Evolutionary conservation across 1,140 invertebrate genomes (phyloP).

Genomic region (Sarcophaga peregrina): DNA sequence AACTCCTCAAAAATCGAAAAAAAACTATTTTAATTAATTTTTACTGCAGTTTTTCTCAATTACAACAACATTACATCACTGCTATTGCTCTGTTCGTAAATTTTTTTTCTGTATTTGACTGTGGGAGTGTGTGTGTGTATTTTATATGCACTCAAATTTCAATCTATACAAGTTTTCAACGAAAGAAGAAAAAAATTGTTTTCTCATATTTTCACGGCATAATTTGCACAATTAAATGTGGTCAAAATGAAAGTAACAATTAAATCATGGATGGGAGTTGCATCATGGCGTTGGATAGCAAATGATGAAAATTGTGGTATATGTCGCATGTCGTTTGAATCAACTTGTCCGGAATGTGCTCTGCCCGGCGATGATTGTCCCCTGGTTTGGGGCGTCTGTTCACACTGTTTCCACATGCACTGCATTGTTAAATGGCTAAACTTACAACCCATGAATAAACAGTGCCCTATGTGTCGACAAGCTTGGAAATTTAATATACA

Average conservation of each 20-base stretch:
- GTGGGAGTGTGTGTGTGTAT: too few relatives aligned
- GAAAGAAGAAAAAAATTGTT: too few relatives aligned
- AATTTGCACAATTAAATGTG: not conserved
- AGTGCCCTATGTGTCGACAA: constrained; percentile 99
- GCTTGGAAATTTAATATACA: constrained; percentile 97
- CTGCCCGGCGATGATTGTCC: constrained; percentile 98
- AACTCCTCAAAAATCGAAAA: too few relatives aligned
- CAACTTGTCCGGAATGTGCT: constrained; percentile 97
- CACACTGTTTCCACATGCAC: constrained; percentile 99
- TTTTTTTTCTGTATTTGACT: too few relatives aligned
- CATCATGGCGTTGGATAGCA: constrained; percentile 98
- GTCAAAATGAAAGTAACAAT: constrained; percentile 66
- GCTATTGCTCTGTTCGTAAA: too few relatives aligned
- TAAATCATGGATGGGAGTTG: constrained; percentile 88
- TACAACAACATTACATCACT: too few relatives aligned
- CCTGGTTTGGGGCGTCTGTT: constrained; percentile 97
- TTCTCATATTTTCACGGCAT: too few relatives aligned
- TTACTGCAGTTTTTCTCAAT: too few relatives aligned
- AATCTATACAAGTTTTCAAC: too few relatives aligned
- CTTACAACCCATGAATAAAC: constrained; percentile 93
- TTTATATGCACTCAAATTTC: too few relatives aligned
- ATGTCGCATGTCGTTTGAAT: constrained; percentile 97
- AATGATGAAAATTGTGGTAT: constrained; percentile 99
- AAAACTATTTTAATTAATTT: too few relatives aligned
- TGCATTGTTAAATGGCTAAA: constrained; percentile 99